Evolutionary conservation across 2,888 invertebrate species (phyloP).

Genomic region (Troglohyphantes excavatus): DNA sequence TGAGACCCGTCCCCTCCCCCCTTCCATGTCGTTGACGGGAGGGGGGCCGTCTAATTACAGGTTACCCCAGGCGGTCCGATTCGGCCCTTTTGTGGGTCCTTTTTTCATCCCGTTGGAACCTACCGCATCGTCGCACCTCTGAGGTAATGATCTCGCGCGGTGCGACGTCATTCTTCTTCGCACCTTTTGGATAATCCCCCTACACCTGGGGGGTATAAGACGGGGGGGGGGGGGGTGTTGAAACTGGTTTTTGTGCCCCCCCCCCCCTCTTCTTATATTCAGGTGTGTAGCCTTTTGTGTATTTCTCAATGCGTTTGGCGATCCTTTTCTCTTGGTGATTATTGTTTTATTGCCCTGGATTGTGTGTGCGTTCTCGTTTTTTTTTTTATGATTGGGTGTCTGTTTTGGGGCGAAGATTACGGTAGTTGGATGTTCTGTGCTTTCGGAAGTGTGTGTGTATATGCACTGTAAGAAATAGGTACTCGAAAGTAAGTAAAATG

Average conservation of each 20-base stretch:
- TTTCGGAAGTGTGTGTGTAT: neutral
- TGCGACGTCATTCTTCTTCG: conserved; percentile 74
- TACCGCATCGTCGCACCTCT: conserved; percentile 76
- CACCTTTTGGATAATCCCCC: conserved; percentile 73
- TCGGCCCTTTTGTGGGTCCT: conserved; percentile 56
- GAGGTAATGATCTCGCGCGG: conserved; percentile 72
- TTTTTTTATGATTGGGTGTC: neutral
- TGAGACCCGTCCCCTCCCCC: conserved; percentile 4
- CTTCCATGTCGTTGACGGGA: conserved; percentile 67
- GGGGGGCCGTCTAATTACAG: conserved; percentile 73
- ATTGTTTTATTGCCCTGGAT: neutral
- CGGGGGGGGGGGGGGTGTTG: neutral
- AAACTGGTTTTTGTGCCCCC: conserved; percentile 6
- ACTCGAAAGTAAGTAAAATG: no score
- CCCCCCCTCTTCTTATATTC: conserved; percentile 29
- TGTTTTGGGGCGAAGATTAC: neutral
- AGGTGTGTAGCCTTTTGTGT: conserved; percentile 46
- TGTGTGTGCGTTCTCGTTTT: neutral
- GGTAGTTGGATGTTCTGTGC: neutral
- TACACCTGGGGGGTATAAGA: conserved; percentile 29
- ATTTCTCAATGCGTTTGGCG: neutral
- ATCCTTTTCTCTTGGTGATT: conserved; percentile 1
- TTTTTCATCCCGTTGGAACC: conserved; percentile 58
- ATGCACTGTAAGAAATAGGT: no score
- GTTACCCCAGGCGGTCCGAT: conserved; percentile 68